Evolutionary conservation across 1,140 invertebrate species (phyloP).

Genomic region (Calephelis virginiensis): DNA sequence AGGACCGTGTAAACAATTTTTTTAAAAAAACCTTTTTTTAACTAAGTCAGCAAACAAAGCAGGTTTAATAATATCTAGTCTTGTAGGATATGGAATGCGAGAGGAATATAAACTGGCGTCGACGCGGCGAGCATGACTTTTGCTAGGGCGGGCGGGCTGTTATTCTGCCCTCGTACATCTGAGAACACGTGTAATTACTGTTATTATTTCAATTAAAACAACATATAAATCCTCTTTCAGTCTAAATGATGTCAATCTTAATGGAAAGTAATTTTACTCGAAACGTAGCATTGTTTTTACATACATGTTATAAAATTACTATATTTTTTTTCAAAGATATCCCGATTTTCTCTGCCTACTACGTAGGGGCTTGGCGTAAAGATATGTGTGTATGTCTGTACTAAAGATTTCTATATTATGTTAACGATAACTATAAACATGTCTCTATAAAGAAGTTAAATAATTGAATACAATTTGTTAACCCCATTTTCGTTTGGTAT

Average conservation of each 20-base stretch:
- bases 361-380: no score
- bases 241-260: neutral
- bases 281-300: neutral
- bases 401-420: no score
- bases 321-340: no score
- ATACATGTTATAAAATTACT: no score
- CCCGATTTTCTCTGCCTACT: no score
- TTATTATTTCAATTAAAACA: constrained; percentile 12
- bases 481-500: no score
- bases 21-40: no score
- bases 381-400: no score
- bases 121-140: neutral
- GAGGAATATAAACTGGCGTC: constrained; percentile 15
- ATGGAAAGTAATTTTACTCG: neutral
- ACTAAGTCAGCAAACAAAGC: neutral
- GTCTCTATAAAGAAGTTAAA: no score
- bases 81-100: constrained; percentile 15
- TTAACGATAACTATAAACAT: no score
- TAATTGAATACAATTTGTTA: no score
- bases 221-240: neutral
- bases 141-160: neutral
- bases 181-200: constrained; percentile 9
- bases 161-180: constrained; percentile 17
- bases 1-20: no score
- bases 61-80: constrained; percentile 17